phyloP scores from a whole-genome alignment of 2,888 invertebrate genomes.

The Cybosia mesomella region DNA sequence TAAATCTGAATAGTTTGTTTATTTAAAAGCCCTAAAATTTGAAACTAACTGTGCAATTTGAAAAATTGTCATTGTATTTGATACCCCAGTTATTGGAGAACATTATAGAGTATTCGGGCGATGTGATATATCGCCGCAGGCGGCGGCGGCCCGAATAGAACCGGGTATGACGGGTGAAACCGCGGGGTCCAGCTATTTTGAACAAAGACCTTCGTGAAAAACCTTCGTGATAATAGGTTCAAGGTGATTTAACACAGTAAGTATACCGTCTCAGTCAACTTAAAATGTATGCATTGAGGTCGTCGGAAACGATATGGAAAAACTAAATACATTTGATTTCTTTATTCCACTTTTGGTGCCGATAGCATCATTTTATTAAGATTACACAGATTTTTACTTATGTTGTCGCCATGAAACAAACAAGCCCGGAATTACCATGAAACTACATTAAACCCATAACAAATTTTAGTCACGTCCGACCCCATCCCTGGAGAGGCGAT shows the following conservation, averaged over 20 bases:
- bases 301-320: background rate
- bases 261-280: background rate
- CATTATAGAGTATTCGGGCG: background rate
- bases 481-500: slow-evolving; percentile 62
- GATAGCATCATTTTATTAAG: background rate
- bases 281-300: background rate
- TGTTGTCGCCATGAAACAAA: background rate
- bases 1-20: too few relatives aligned
- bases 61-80: too few relatives aligned
- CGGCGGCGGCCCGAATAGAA: background rate
- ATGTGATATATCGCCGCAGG: background rate
- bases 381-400: too few relatives aligned
- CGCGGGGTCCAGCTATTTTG: background rate
- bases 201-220: background rate
- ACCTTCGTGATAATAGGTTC: background rate
- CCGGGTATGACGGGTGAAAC: background rate
- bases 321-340: background rate
- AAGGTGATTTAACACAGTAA: background rate
- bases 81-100: background rate
- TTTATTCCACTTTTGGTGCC: background rate
- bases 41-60: too few relatives aligned
- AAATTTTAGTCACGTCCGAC: slow-evolving; percentile 69
- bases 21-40: too few relatives aligned
- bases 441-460: slow-evolving; percentile 63
- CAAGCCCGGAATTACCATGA: slow-evolving; percentile 18